Conservation (phyloP, 2,888 invertebrate genomes). For the Disparrhopalites patrizii region DNA sequence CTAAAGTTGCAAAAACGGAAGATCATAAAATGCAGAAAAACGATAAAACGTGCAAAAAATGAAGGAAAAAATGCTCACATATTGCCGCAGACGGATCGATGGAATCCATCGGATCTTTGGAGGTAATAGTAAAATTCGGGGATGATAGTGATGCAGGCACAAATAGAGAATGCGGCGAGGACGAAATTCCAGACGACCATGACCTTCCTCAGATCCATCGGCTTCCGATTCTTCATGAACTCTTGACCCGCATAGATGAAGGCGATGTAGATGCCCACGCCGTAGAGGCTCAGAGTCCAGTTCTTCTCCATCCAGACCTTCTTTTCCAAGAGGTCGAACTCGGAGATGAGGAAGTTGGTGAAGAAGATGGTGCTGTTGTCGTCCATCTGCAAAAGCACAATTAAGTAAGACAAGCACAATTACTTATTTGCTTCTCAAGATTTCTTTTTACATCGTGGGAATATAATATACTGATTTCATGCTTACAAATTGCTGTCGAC, state of each 20-base stretch:
- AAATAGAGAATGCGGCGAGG: constrained; percentile 91
- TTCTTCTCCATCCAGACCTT: constrained; percentile 93
- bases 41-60: background rate
- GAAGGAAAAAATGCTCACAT: constrained; percentile 56
- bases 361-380: constrained; percentile 20
- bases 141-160: constrained; percentile 76
- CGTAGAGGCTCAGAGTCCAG: constrained; percentile 91
- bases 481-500: background rate
- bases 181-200: constrained; percentile 88
- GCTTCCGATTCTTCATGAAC: constrained; percentile 87
- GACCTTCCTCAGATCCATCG: constrained; percentile 81
- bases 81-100: constrained; percentile 92
- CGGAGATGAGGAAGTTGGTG: constrained; percentile 49
- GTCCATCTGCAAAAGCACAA: constrained; percentile 24
- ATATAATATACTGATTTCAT: background rate
- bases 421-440: too few relatives aligned
- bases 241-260: constrained; percentile 90
- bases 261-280: constrained; percentile 84
- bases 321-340: constrained; percentile 83
- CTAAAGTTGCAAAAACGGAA: too few relatives aligned
- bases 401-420: too few relatives aligned
- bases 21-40: too few relatives aligned
- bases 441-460: background rate
- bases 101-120: constrained; percentile 74
- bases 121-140: constrained; percentile 88